Conservation (phyloP, 2,797 vertebrate species). For the Tolypeutes matacus region DNA sequence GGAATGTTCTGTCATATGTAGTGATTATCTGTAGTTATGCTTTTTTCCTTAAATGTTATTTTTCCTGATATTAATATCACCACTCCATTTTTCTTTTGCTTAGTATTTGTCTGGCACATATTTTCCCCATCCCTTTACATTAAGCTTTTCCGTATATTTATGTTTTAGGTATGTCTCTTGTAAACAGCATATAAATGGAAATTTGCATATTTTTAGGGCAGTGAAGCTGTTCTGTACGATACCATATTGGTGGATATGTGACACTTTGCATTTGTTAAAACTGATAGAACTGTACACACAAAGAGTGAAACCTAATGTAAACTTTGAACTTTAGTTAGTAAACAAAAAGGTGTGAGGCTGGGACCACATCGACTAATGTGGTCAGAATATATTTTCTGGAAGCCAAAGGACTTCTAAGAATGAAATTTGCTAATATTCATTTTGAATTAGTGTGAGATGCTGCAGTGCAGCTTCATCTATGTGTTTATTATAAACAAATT, state of each 20-base stretch:
- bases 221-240: too few species aligned
- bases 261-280: too few species aligned
- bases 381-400: not conserved
- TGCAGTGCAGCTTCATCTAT: not conserved
- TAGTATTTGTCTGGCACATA: not conserved
- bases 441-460: not conserved
- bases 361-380: not conserved
- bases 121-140: not conserved
- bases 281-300: too few species aligned
- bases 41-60: constrained; percentile 10
- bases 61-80: not conserved
- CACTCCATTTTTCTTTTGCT: constrained; percentile 25
- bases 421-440: not conserved
- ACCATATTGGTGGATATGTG: too few species aligned
- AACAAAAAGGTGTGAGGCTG: not conserved
- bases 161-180: too few species aligned
- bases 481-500: not conserved
- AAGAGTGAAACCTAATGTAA: too few species aligned
- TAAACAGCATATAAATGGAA: too few species aligned
- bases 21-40: not conserved
- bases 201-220: too few species aligned
- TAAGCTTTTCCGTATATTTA: too few species aligned
- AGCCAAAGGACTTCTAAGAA: not conserved
- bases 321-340: too few species aligned
- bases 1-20: not conserved